Evolutionary conservation across 2,888 invertebrate genomes (phyloP), one percentile per base, ranked within the genome.

Genomic region (Thera obeliscata): DNA sequence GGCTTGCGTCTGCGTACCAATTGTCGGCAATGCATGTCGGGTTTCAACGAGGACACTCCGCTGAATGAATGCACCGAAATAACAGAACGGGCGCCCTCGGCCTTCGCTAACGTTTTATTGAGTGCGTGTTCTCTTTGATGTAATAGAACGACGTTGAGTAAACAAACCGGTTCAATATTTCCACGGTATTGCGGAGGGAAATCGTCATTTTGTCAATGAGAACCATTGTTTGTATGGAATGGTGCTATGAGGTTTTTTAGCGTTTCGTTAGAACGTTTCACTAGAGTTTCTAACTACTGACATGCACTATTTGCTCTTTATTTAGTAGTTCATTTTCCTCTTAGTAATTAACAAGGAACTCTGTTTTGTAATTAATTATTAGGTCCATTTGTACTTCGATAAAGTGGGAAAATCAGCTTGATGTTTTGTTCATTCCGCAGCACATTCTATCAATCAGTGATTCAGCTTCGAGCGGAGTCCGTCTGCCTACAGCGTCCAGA

Each of bases 31-130:
- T 79, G 80, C 83, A 84, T 82, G 76, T 74, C 79, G 76, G 73
- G 74, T 75, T 69, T 73, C 75, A 78, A 81, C 82, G 84, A 85
- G 86, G 86, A 85, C 85, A 79, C 76, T 67, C 74, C 78, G 81
- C 76, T 89, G 85, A 90, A 89, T 89, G 88, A 86, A 88, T 88
- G 87, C 86, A 86, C 88, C 80, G 76, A 90, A 88, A 88, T 88
- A 89, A 86, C 86, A 81, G 77, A 80, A 67, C 64, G 61, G 77
- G 71, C 77, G 87, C 81, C 87, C 89, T 89, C 89, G 87, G 88
- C 88, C 87, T 90, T 90, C 84, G 73, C 67, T 73, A 73, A 71
- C 76, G 74, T 77, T 79, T 80, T 76, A 76, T 76, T 75, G 75
- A 73, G 75, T 76, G 76, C 76, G 73, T 77, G 76, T 75, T 69